Conservation (phyloP, 2,113 vertebrate species). For the Vicugna pacos region DNA sequence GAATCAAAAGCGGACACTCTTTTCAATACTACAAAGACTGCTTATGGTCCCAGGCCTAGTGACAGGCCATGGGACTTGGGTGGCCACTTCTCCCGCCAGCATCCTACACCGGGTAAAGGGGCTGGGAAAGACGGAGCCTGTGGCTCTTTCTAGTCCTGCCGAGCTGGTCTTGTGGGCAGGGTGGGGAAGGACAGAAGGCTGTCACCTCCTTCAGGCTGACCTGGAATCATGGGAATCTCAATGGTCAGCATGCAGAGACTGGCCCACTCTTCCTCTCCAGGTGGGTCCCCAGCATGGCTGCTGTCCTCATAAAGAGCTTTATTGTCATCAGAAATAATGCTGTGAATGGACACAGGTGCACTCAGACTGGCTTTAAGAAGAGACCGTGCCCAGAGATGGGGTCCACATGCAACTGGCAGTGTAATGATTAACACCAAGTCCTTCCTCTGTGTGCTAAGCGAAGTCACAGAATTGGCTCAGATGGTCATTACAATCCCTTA, state of each 20-base stretch:
- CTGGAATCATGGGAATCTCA: slow-evolving; percentile 11
- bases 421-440: neutral
- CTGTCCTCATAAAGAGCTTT: slow-evolving; percentile 17
- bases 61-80: neutral
- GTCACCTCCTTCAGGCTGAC: neutral
- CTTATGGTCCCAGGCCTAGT: neutral
- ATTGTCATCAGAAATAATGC: neutral
- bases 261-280: neutral
- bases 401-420: neutral
- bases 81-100: neutral
- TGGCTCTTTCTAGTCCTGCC: neutral
- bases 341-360: neutral
- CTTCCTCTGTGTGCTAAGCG: neutral
- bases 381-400: neutral
- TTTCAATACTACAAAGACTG: neutral
- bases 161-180: neutral
- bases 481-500: neutral
- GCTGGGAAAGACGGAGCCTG: neutral
- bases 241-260: fast-evolving
- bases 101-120: neutral
- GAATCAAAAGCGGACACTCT: neutral
- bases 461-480: neutral
- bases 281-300: neutral
- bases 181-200: neutral
- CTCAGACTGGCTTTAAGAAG: neutral